Evolutionary conservation across 1,140 invertebrate genomes (phyloP).

Genomic region (Bombus pascuorum): DNA sequence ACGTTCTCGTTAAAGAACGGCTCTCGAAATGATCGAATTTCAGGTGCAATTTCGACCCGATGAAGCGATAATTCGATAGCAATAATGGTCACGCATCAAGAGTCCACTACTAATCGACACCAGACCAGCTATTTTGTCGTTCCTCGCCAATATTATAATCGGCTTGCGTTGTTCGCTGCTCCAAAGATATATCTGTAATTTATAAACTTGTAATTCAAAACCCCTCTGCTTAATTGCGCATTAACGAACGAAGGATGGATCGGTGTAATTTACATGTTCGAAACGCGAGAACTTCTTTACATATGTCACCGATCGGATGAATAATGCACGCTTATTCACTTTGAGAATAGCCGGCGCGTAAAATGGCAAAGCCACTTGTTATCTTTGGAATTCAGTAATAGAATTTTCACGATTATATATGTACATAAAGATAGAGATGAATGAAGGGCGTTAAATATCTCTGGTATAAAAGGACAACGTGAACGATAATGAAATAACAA

Average conservation of each 20-base stretch:
- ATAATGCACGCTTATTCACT: slow-evolving; percentile 3
- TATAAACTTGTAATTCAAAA: slow-evolving; percentile 34
- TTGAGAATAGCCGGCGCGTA: not conserved
- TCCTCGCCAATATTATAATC: slow-evolving; percentile 51
- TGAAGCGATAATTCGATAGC: slow-evolving; percentile 34
- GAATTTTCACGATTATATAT: not conserved
- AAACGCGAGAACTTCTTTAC: slow-evolving; percentile 40
- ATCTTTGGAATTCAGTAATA: slow-evolving; percentile 15
- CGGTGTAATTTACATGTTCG: slow-evolving; percentile 28
- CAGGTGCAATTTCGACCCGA: slow-evolving; percentile 1
- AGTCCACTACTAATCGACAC: slow-evolving; percentile 48
- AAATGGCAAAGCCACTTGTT: not conserved
- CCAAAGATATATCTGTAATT: slow-evolving; percentile 13
- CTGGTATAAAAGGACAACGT: not conserved
- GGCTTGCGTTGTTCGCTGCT: not conserved
- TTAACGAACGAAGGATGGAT: not conserved
- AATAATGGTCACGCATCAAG: slow-evolving; percentile 27
- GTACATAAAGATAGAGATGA: not conserved
- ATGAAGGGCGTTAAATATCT: not conserved
- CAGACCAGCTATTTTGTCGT: slow-evolving; percentile 42
- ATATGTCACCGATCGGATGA: not conserved
- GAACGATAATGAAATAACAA: slow-evolving; percentile 32
- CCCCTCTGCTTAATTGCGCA: slow-evolving; percentile 35
- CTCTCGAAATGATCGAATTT: slow-evolving; percentile 31
- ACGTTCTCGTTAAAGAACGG: slow-evolving; percentile 11